These are phyloP conservation scores for Gasterosteus nipponicus DNA, from an alignment of 2,113 vertebrate species.

Conservation along the genomic window DNA sequence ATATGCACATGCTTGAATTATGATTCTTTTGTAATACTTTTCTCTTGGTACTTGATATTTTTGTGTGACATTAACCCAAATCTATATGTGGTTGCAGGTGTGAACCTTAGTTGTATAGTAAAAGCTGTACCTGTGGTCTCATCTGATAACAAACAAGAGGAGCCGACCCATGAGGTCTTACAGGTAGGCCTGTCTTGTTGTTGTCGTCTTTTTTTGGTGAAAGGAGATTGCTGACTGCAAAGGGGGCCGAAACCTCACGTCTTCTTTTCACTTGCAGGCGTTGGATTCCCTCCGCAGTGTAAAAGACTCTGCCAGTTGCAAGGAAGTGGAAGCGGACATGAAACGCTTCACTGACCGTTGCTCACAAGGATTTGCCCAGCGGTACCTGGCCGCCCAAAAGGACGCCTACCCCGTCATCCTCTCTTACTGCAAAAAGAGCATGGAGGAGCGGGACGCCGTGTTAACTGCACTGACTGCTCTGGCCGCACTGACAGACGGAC, in stretches of 20 bases:
- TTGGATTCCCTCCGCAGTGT: conserved; percentile 82
- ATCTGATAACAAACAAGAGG: conserved; percentile 67
- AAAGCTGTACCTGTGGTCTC: conserved; percentile 77
- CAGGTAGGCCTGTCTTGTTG: conserved; percentile 78
- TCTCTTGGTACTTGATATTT: background rate
- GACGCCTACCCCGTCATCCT: conserved; percentile 89
- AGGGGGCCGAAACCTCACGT: background rate
- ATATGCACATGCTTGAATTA: background rate
- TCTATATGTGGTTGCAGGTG: conserved; percentile 79
- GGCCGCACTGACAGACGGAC: conserved; percentile 85
- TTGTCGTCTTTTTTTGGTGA: background rate
- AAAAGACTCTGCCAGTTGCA: conserved; percentile 32
- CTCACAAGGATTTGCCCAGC: conserved; percentile 82
- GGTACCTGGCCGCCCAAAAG: conserved; percentile 88
- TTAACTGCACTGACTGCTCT: conserved; percentile 79
- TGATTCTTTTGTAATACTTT: background rate
- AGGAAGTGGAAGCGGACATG: conserved; percentile 58
- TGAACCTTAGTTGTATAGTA: conserved; percentile 91
- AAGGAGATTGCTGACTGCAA: background rate
- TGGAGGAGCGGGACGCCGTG: conserved; percentile 52
- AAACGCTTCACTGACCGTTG: conserved; percentile 85
- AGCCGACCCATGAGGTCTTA: conserved; percentile 85
- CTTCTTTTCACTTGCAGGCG: conserved; percentile 68
- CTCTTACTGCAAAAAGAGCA: conserved; percentile 78
- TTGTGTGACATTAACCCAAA: conserved; percentile 13